phyloP scores from a whole-genome alignment of 2,113 vertebrate species.

The Heterochromis multidens region DNA sequence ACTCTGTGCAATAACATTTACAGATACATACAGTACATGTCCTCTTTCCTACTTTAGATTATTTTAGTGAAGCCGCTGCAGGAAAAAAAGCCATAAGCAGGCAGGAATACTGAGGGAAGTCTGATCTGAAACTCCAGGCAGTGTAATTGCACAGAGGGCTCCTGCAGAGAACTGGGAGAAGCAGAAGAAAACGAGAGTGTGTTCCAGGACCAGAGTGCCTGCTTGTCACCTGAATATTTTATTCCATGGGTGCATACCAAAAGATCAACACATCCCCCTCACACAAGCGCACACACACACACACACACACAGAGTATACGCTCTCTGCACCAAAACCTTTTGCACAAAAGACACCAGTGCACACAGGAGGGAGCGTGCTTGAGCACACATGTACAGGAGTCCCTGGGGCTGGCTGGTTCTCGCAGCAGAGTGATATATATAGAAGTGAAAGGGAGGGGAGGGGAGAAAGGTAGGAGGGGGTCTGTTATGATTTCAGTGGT shows the following conservation, averaged over 20 bases:
- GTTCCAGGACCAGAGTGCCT: constrained; percentile 13
- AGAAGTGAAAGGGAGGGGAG: constrained; percentile 14
- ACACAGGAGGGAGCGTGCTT: constrained; percentile 4
- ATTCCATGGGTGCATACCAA: constrained; percentile 42
- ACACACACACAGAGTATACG: neutral
- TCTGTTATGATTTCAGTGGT: constrained; percentile 51
- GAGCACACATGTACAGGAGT: constrained; percentile 38
- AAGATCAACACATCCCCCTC: constrained; percentile 9
- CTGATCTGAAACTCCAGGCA: neutral
- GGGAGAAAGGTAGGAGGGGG: neutral
- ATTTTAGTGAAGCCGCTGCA: neutral
- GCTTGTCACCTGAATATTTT: constrained; percentile 70
- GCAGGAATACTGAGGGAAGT: neutral
- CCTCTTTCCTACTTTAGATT: neutral
- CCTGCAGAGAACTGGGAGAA: neutral
- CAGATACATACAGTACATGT: neutral
- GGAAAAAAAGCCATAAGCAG: neutral
- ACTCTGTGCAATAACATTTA: neutral
- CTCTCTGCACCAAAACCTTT: constrained; percentile 10
- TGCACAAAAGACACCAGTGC: constrained; percentile 1
- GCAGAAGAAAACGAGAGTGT: neutral
- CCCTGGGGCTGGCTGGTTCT: constrained; percentile 38
- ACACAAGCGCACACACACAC: neutral
- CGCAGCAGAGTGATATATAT: constrained; percentile 49
- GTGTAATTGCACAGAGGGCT: neutral